Conservation (phyloP, 2,888 invertebrate genomes). For the Balanococcus diminutus region DNA sequence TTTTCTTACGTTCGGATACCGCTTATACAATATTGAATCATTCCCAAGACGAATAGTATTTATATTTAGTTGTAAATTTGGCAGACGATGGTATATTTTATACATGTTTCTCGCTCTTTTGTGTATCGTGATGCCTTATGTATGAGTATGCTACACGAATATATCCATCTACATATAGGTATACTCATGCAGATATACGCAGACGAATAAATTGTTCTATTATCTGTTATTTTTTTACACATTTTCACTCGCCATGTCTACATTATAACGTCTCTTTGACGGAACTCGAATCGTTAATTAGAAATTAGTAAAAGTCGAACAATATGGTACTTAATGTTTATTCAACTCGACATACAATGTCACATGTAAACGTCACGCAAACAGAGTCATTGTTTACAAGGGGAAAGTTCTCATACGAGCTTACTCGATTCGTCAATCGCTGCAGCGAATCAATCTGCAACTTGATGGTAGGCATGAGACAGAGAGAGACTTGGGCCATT, state of each 20-base stretch:
- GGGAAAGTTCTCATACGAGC: neutral
- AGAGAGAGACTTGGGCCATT: no score
- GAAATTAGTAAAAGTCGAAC: conserved; percentile 31
- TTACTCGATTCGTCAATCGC: neutral
- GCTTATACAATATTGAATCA: conserved; percentile 54
- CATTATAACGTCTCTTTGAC: neutral
- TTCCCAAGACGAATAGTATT: conserved; percentile 53
- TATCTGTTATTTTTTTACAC: neutral
- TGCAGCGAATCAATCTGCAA: neutral
- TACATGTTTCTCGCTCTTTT: conserved; percentile 38
- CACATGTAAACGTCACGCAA: neutral
- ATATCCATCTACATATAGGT: neutral
- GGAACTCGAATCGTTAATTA: conserved; percentile 12
- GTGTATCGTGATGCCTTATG: conserved; percentile 5
- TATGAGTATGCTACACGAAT: neutral
- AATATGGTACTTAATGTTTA: neutral
- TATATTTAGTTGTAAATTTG: conserved; percentile 51
- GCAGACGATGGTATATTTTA: conserved; percentile 42
- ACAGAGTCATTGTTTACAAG: neutral
- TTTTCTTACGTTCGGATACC: conserved; percentile 29
- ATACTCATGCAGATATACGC: neutral
- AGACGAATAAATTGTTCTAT: conserved; percentile 24
- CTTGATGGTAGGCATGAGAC: no score
- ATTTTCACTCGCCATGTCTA: neutral
- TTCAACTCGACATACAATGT: neutral